Evolutionary conservation across 2,113 vertebrate species (phyloP), one percentile per base, ranked within the genome.

Genomic region (Chaenocephalus aceratus): DNA sequence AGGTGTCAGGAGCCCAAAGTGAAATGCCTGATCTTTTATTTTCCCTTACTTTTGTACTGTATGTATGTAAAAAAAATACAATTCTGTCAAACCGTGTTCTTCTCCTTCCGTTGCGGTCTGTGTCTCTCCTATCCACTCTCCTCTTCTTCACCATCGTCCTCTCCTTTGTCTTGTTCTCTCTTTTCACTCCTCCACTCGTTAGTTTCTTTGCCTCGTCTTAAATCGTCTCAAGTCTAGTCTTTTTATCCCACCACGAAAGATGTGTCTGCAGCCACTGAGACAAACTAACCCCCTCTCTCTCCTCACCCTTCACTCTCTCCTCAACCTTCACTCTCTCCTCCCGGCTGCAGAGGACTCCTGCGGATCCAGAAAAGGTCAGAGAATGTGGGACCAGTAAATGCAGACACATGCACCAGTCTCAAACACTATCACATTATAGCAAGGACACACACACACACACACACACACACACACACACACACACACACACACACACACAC

Each of bases 361-460:
- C 68, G 70, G 86, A 84, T 59, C 51, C 8, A 15, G 5, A 90
- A 92, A 91, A 41, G 88, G 89, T 92, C 84, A 90, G 68, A 68
- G n/a, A 78, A 75, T 73, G 56, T 77, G 77, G 63, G 66, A 53
- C 72, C 57, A 77, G 74, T 85, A 77, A 80, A 86, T 72, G 46
- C 64, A 62, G 54, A 81, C 41, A 30, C 64, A 57, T 26, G 3
- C 52, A 70, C 53, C 46, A 3, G 6, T 60, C 57, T 75, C 23
- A 36, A 49, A 18, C 70, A 44, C 36, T n/a, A 12, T 10, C 8
- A 41, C 64, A 18, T 14, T n/a, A 10, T 5, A 18, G 59, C 57
- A 41, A 16, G 13, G 36, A 72, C 76, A 60, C 74, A 11, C 72
- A 54, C 3, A 46, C 52, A 65, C n/a, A 53, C 13, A 65, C 2